Evolutionary conservation across 2,113 vertebrate species (phyloP).

Genomic region (Pipa parva): DNA sequence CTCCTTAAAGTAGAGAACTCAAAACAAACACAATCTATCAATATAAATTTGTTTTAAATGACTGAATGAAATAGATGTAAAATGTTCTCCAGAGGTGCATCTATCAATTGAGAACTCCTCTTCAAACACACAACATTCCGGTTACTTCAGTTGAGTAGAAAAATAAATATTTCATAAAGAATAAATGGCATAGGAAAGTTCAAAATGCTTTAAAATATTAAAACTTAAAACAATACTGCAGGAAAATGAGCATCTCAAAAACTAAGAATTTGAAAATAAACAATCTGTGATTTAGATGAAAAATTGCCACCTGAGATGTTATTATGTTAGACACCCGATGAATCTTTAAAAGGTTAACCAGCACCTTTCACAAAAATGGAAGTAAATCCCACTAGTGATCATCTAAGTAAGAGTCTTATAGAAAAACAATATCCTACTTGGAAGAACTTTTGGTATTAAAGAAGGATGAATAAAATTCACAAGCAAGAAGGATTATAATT

Average conservation of each 20-base stretch:
- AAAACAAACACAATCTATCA: no score
- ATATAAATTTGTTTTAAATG: no score
- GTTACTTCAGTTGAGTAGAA: background rate
- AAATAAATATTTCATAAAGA: background rate
- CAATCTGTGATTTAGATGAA: background rate
- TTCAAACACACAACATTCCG: background rate
- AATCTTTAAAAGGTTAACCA: background rate
- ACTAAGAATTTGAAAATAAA: background rate
- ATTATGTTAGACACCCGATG: background rate
- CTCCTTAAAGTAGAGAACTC: background rate
- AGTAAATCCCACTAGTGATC: no score
- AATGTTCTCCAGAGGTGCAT: background rate
- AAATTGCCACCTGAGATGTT: constrained; percentile 21
- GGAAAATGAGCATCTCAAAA: background rate
- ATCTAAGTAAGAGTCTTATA: no score
- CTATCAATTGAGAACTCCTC: background rate
- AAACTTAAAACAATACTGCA: background rate
- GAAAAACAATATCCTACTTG: no score
- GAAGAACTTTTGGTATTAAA: no score
- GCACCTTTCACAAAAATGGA: background rate
- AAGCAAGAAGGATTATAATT: no score
- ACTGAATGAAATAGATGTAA: background rate
- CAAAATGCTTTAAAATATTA: background rate
- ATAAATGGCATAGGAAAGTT: background rate
- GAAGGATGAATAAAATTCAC: no score